Base-by-base conservation (phyloP, 2,113 vertebrate species). In the Rissa tridactyla region DNA sequence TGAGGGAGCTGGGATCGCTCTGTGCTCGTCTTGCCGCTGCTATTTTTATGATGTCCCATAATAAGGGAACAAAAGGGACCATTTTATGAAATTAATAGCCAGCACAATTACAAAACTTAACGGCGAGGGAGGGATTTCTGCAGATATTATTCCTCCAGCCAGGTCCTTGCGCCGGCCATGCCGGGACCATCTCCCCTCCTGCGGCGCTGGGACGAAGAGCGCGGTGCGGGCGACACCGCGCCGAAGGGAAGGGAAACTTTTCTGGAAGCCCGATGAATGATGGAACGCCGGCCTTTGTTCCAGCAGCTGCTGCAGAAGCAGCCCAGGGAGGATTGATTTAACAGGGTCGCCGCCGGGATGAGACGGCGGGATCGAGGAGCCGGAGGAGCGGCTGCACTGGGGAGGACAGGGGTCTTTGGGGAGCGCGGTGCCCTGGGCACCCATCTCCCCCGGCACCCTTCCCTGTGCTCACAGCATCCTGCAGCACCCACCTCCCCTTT, bases 21-120 rank as follows among this genome's bases (percentile, higher is more conserved):
- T 93, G 94, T 95, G 95, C 95, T 95, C 42, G 1, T 92, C 95
- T 77, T 66, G 89, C 95, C 30, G 64, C 94, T 96, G 96, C 94
- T 97, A 97, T 97, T 97, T 97, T 96, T 97, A 94, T 58, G 84
- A 80, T 81, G 95, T 90, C 95, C 90, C 96, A 47, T 95, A 95
- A 96, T 92, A 82, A 77, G 89, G 88, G 97, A 97, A 97, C 96
- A 97, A 97, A 95, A 95, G 94, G 91, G 92, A 95, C 75, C 78
- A 7, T 94, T 95, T 92, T 85, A 58, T 44, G 87, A 89, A 95
- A 96, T 96, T 92, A 92, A 96, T 95, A 76, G 23, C 86, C 96
- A 88, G 91, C 94, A 90, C 89, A 87, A 94, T 95, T 94, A 96
- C 95, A 94, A 94, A 96, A 92, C 84, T 47, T 25, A 72, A 80